Base-by-base conservation (phyloP, 2,113 vertebrate genomes). In the Pseudopipra pipra region DNA sequence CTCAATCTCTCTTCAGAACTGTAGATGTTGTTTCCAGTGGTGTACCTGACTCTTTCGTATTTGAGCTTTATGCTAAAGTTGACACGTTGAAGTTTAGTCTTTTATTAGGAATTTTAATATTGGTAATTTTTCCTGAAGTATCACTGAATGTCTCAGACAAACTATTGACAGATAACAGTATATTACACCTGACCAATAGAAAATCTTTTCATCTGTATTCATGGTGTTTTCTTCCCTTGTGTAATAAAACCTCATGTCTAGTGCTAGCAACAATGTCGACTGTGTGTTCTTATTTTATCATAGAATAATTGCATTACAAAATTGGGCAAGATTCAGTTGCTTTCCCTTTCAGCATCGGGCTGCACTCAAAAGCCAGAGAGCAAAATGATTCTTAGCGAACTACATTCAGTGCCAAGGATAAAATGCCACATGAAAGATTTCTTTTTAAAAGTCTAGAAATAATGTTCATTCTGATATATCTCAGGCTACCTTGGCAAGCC, bases 381-480 rank as follows among this genome's bases (percentile, higher is more conserved):
- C 11, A 87, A 85, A 85, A 54, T 33, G 2, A 11, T 73, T 52
- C 33, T 74, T 35, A 71, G 35, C 5, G 28, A 74, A 63, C 13
- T 1, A 70, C 4, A 28, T 47, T 59, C 76, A 61, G 12, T 31
- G 20, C 9, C 0, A 0, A 79, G 24, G 9, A 56, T 37, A 65
- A 72, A 92, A 85, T 14, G 14, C 3, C 15, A 10, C 39, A 21
- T 52, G 43, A 67, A 78, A 66, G 3, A 51, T 68, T 95, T 86
- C 4, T 84, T 82, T 65, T 72, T 58, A 39, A 59, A 77, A 77
- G 8, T 68, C 43, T 37, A 61, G 61, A 24, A 58, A 52, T 11
- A 44, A 6, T 21, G 16, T 41, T 35, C 7, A 11, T 75, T 76
- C 46, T 70, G 62, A 86, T 72, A n/a, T 55, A 44, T 31, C 55